Evolutionary conservation across 2,888 invertebrate genomes (phyloP).

Genomic region (Drosophila tripunctata): DNA sequence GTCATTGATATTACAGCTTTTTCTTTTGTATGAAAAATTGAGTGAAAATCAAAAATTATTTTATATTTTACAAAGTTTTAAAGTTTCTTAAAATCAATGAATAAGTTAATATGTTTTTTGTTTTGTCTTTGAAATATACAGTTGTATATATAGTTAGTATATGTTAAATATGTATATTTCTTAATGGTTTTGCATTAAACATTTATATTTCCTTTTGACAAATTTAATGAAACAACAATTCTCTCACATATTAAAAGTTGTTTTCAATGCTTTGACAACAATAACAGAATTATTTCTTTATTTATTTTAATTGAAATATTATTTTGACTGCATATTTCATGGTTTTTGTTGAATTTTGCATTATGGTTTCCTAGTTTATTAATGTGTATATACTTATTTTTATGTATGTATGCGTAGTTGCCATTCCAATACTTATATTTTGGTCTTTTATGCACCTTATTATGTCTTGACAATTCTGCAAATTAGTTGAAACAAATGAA

Average conservation of each 20-base stretch:
- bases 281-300: conserved; percentile 62
- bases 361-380: conserved; percentile 19
- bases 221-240: conserved; percentile 76
- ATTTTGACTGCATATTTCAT: conserved; percentile 12
- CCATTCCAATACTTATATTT: conserved; percentile 34
- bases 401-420: conserved; percentile 63
- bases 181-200: conserved; percentile 47
- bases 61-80: conserved; percentile 35
- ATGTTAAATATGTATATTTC: conserved; percentile 25
- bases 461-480: conserved; percentile 42
- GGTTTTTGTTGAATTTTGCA: conserved; percentile 30
- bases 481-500: conserved; percentile 17
- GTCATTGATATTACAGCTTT: conserved; percentile 45
- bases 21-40: conserved; percentile 10
- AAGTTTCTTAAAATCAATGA: conserved; percentile 49
- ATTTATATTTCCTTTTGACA: conserved; percentile 65
- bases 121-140: conserved; percentile 32
- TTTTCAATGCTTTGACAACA: conserved; percentile 61
- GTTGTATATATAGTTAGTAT: conserved; percentile 39
- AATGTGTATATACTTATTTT: conserved; percentile 15
- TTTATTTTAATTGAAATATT: conserved; percentile 43
- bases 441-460: conserved; percentile 41
- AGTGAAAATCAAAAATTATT: conserved; percentile 18
- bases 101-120: conserved; percentile 30
- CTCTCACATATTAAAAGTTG: conserved; percentile 62